Conservation (phyloP, 2,888 invertebrate genomes). For the Capitulum mitella region DNA sequence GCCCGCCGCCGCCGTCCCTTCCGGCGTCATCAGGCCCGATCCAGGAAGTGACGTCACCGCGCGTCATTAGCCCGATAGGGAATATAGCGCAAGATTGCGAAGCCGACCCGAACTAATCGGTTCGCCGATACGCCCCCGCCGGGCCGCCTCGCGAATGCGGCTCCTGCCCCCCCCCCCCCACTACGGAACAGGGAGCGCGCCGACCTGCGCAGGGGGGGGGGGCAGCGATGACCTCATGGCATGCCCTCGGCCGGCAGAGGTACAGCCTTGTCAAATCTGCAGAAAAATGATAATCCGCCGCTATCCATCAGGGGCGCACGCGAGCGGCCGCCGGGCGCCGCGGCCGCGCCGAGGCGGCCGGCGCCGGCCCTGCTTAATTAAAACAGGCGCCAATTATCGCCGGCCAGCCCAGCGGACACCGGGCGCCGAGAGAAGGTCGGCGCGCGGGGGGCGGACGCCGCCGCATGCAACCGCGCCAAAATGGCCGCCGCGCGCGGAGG, state of each 20-base stretch:
- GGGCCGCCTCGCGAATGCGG: too few species aligned
- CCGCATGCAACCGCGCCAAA: background rate
- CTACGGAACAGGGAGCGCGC: too few species aligned
- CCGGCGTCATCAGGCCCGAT: background rate
- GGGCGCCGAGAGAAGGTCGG: too few species aligned
- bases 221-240: background rate
- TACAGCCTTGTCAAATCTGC: background rate
- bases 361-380: background rate
- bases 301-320: background rate
- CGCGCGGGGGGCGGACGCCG: background rate
- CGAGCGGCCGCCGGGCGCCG: background rate
- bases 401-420: background rate
- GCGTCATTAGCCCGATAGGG: background rate
- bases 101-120: background rate
- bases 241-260: background rate
- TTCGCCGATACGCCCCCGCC: background rate
- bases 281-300: background rate
- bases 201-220: background rate
- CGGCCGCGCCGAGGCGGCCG: background rate
- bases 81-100: background rate
- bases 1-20: background rate
- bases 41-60: background rate
- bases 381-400: background rate
- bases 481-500: constrained; percentile 4
- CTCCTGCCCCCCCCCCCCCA: background rate